Evolutionary conservation across 2,113 vertebrate genomes (phyloP).

Genomic region (Tringa solitaria): DNA sequence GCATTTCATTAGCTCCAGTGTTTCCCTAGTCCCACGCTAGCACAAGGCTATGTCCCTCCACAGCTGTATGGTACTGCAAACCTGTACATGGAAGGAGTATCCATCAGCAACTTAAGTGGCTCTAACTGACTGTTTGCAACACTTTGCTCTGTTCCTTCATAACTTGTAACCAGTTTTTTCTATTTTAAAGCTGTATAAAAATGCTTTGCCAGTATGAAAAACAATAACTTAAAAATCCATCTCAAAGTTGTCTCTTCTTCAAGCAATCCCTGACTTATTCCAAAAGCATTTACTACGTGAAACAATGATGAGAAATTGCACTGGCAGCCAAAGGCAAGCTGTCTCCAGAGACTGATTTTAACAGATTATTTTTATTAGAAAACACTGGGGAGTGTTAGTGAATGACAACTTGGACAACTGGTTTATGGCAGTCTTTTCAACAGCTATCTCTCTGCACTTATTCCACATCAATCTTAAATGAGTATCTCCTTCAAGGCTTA

Average conservation of each 20-base stretch:
- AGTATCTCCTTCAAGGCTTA: conserved; percentile 13
- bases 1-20: not conserved
- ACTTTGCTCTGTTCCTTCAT: not conserved
- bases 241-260: not conserved
- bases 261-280: not conserved
- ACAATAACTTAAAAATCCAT: not conserved
- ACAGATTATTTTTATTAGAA: conserved; percentile 57
- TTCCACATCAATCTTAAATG: conserved; percentile 36
- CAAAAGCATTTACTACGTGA: not conserved
- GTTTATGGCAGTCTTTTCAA: conserved; percentile 20
- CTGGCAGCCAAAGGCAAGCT: conserved; percentile 23
- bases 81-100: not conserved
- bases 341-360: conserved; percentile 29
- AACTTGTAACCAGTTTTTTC: not conserved
- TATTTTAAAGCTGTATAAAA: not conserved
- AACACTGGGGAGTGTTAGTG: not conserved
- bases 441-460: not conserved
- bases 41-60: fast-evolving
- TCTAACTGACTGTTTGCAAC: not conserved
- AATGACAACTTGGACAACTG: conserved; percentile 28
- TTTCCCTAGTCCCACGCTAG: not conserved
- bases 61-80: fast-evolving
- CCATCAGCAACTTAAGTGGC: not conserved
- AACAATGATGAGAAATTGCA: not conserved
- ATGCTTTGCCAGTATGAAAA: not conserved